Base-by-base conservation (phyloP, 2,113 vertebrate species). In the Percopsis transmontana region DNA sequence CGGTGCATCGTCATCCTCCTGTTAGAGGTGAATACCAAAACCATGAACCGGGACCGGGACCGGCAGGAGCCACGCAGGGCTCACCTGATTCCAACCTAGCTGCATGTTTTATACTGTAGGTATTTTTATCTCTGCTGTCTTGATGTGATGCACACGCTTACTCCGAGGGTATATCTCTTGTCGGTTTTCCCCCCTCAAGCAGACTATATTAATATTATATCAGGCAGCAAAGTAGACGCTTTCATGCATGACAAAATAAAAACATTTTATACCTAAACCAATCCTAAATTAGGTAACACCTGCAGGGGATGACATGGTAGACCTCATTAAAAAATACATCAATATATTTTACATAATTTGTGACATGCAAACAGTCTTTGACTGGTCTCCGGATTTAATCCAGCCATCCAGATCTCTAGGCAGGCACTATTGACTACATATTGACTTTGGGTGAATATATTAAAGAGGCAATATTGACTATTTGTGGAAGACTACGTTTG, bases 251-350 rank as follows among this genome's bases (percentile, higher is more conserved):
- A 45, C 70, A 65, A 76, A 77, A 20, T 33, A 77, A 51, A 76
- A 67, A 72, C 63, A 76, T 60, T 84, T 85, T 79, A 81, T 71
- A 60, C 85, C 63, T 77, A 58, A 27, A 76, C 74, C 84, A 78
- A 87, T 71, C 74, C 71, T 80, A 65, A 68, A 65, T 45, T 58
- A 63, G 58, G 68, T 67, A 60, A 68, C 58, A 72, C 80, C 66
- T 68, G 27, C 72, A 27, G 76, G 77, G 68, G 56, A 76, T 70
- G 70, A 74, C 62, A 83, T 81, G 76, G 81, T 70, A 86, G 73
- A 76, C 62, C 59, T 82, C 71, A 74, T 84, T 81, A 85, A 77
- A 81, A 80, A 66, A 39, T 20, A 68, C 54, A 70, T 61, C 53
- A 74, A 70, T 75, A 54, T 8, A 53, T 77, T 69, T 69, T 1